These are phyloP conservation scores for Phrynocephalus guinanensis DNA, from an alignment of 2,797 vertebrate genomes.

Conservation along the genomic window DNA sequence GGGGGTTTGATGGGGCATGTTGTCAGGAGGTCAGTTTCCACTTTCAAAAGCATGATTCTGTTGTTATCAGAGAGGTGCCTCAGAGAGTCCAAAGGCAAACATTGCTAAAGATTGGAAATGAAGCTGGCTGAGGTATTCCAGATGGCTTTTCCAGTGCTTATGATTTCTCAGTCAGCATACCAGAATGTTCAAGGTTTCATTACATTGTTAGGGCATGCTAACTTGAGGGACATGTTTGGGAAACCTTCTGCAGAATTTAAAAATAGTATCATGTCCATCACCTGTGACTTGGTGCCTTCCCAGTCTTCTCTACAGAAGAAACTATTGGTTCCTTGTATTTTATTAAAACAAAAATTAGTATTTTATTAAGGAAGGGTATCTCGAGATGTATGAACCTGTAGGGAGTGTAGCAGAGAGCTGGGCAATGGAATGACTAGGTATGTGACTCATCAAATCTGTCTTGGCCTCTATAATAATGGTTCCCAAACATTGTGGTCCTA, in stretches of 20 bases:
- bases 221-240: background rate
- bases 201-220: background rate
- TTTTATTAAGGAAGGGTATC: background rate
- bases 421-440: background rate
- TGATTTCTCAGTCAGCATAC: background rate
- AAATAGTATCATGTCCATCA: background rate
- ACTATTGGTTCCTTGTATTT: background rate
- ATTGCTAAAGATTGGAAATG: background rate
- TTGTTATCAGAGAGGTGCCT: background rate
- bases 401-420: background rate
- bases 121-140: background rate
- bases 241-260: background rate
- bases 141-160: background rate
- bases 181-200: background rate
- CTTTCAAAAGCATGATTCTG: background rate
- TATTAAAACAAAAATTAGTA: background rate
- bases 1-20: rapidly evolving
- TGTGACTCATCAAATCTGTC: background rate
- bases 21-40: background rate
- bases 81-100: too few relatives aligned
- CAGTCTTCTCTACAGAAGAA: background rate
- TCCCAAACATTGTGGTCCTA: background rate
- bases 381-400: background rate
- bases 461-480: background rate
- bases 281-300: background rate